Evolutionary conservation across 2,888 invertebrate genomes (phyloP).

Genomic region (Gibbula magus): DNA sequence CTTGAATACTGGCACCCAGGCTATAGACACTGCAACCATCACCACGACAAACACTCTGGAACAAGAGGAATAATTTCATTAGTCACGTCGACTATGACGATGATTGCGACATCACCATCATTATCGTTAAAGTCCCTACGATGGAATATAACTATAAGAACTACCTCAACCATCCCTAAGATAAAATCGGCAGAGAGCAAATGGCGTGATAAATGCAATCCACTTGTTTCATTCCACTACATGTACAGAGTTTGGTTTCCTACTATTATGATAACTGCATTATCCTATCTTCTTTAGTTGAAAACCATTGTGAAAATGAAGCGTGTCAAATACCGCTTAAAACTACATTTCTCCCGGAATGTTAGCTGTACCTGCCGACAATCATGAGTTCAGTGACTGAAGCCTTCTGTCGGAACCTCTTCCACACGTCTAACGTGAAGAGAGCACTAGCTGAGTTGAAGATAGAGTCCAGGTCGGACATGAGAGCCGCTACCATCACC

Average conservation of each 20-base stretch:
- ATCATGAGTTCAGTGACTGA: conserved; percentile 55
- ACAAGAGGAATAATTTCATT: not conserved
- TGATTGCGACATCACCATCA: not conserved
- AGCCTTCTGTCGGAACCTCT: conserved; percentile 29
- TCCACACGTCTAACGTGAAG: conserved; percentile 63
- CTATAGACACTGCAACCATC: conserved; percentile 68
- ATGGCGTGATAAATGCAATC: too few relatives aligned
- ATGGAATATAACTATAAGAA: too few relatives aligned
- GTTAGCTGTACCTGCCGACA: conserved; percentile 65
- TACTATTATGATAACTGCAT: too few relatives aligned
- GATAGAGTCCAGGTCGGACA: conserved; percentile 78
- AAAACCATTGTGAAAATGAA: too few relatives aligned
- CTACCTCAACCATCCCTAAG: too few relatives aligned
- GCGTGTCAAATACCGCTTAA: not conserved
- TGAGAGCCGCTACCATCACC: conserved; percentile 78
- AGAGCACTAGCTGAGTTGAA: conserved; percentile 77
- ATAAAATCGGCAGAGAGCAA: too few relatives aligned
- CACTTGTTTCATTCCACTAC: too few relatives aligned
- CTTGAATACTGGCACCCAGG: conserved; percentile 71
- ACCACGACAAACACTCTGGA: conserved; percentile 62
- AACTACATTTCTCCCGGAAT: too few relatives aligned
- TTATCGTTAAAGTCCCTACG: too few relatives aligned
- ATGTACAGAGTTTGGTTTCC: too few relatives aligned
- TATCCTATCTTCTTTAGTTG: too few relatives aligned
- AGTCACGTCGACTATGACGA: too few relatives aligned